A percentile compares a stretch with the other conserved stretches of the same genome.
phyloP scores from a whole-genome alignment of 2,113 vertebrate species.

The Pan troglodytes region NHGRI_mPanTro3-v2.1_pri NC_072421.2:139517001-139517500 shows the following conservation, averaged over 20 bases:
- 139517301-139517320: conserved; percentile 24
- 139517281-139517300: neutral
- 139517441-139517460: neutral
- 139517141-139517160: neutral
- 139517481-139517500: neutral
- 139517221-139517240: neutral
- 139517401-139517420: conserved; percentile 7
- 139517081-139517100: too few species aligned
- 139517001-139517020: too few species aligned
- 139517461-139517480: neutral
- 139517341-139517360: neutral
- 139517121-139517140: neutral
- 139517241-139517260: neutral
- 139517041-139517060: too few species aligned
- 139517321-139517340: neutral
- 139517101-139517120: neutral
- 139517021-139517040: too few species aligned
- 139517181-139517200: neutral
- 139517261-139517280: conserved; percentile 9
- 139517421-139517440: neutral
- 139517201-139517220: neutral
- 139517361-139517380: neutral
- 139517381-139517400: neutral
- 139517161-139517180: neutral
- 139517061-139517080: too few species aligned